Conservation (phyloP, 53 echinoderm and acorn worm species). For the Echinarachnius parma region DNA sequence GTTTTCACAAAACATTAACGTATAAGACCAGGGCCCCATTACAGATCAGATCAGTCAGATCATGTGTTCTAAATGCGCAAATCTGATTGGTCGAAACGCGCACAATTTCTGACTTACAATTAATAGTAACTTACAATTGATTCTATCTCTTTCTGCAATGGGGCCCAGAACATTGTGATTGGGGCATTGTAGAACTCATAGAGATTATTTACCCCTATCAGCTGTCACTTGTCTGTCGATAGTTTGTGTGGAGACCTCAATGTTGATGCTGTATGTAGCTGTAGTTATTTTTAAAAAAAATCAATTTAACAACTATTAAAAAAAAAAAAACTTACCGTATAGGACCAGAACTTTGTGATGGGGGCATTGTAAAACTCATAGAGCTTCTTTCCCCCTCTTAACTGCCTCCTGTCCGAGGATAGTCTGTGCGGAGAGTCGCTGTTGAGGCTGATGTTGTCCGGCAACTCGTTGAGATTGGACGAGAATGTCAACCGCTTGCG, state of each 20-base stretch:
- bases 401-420: constrained; percentile 53
- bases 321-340: constrained; percentile 66
- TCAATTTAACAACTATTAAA: neutral
- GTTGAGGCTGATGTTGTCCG: neutral
- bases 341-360: constrained; percentile 92
- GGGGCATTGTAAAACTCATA: constrained; percentile 99
- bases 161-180: constrained; percentile 92
- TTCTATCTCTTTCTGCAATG: too few relatives aligned
- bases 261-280: neutral
- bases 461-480: constrained; percentile 22
- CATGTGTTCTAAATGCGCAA: too few relatives aligned
- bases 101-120: too few relatives aligned
- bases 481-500: constrained; percentile 17
- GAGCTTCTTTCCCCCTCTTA: constrained; percentile 90
- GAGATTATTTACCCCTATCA: constrained; percentile 88
- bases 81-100: too few relatives aligned
- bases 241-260: neutral
- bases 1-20: too few relatives aligned
- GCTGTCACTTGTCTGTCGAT: constrained; percentile 53
- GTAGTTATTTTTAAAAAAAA: neutral
- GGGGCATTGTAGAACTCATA: constrained; percentile 99
- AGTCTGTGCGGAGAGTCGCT: neutral
- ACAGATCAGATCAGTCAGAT: too few relatives aligned
- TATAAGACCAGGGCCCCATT: too few relatives aligned
- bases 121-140: too few relatives aligned